These are phyloP conservation scores for Podarcis muralis DNA, from an alignment of 2,113 vertebrate species.

Conservation along the genomic window DNA sequence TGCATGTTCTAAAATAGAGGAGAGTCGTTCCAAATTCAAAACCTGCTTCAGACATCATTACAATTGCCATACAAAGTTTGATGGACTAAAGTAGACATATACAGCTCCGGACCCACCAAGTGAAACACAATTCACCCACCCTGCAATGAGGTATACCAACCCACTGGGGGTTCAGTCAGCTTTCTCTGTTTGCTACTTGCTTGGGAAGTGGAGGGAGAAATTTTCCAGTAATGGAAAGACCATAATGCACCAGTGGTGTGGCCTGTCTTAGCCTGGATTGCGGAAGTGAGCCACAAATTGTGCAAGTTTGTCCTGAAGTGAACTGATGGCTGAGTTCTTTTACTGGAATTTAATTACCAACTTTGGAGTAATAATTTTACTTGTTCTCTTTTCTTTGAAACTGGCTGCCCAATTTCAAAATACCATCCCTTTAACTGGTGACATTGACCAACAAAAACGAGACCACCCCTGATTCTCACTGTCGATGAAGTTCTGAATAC, in stretches of 20 bases:
- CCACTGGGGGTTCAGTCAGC: neutral
- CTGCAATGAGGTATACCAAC: too few relatives aligned
- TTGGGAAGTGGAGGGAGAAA: too few relatives aligned
- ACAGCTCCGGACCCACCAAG: neutral
- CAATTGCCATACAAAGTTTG: neutral
- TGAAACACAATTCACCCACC: neutral
- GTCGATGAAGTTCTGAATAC: neutral
- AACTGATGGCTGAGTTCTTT: neutral
- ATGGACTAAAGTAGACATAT: neutral
- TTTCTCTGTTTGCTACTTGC: neutral
- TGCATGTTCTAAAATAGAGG: conserved; percentile 31
- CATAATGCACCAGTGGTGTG: neutral
- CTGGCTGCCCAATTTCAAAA: neutral
- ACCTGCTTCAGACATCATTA: neutral
- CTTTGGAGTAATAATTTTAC: neutral
- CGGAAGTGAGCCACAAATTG: neutral
- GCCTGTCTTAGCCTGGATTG: neutral
- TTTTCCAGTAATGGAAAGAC: neutral
- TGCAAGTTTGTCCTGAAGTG: neutral
- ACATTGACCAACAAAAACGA: neutral
- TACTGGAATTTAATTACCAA: neutral
- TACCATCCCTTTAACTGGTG: too few relatives aligned
- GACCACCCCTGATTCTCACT: neutral
- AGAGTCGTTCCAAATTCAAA: conserved; percentile 31
- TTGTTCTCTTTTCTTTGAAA: neutral